These are phyloP conservation scores for Philereme transversata DNA, from an alignment of 2,888 invertebrate species.

Conservation along the genomic window DNA sequence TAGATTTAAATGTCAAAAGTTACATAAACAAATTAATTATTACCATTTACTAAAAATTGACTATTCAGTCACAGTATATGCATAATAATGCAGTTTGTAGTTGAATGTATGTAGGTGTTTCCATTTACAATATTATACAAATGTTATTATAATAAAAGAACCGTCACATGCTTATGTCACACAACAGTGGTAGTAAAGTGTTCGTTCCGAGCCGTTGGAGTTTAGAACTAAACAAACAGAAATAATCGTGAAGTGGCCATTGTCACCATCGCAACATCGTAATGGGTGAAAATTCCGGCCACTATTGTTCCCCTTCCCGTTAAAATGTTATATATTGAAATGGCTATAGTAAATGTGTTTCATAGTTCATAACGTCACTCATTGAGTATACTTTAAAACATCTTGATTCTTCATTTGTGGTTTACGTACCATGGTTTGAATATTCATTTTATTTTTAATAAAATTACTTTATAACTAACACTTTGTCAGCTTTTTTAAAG, in stretches of 20 bases:
- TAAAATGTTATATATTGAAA: constrained; percentile 38
- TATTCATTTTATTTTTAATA: not conserved
- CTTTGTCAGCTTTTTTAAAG: not conserved
- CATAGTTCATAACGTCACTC: constrained; percentile 21
- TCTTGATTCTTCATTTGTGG: not conserved
- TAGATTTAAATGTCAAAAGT: too few species aligned
- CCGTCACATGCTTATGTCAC: constrained; percentile 8
- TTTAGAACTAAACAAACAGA: constrained; percentile 50
- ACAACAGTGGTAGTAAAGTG: constrained; percentile 21
- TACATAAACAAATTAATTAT: too few species aligned
- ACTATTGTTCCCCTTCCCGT: constrained; percentile 52
- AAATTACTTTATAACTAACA: not conserved
- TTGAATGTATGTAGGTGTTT: not conserved
- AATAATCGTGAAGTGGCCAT: constrained; percentile 55
- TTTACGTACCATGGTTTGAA: not conserved
- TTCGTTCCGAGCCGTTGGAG: constrained; percentile 47
- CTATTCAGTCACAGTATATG: too few species aligned
- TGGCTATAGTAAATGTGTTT: constrained; percentile 25
- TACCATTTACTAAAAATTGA: too few species aligned
- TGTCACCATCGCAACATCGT: constrained; percentile 51
- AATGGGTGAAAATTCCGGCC: constrained; percentile 45
- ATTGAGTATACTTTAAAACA: not conserved
- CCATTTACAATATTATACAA: constrained; percentile 1
- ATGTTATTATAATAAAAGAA: constrained; percentile 7
- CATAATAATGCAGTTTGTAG: too few species aligned